A percentile compares a stretch with the other conserved stretches of the same genome.
These are phyloP conservation scores for Gymnocheta viridis DNA, from an alignment of 2,888 invertebrate species.

Conservation along the genomic window DNA sequence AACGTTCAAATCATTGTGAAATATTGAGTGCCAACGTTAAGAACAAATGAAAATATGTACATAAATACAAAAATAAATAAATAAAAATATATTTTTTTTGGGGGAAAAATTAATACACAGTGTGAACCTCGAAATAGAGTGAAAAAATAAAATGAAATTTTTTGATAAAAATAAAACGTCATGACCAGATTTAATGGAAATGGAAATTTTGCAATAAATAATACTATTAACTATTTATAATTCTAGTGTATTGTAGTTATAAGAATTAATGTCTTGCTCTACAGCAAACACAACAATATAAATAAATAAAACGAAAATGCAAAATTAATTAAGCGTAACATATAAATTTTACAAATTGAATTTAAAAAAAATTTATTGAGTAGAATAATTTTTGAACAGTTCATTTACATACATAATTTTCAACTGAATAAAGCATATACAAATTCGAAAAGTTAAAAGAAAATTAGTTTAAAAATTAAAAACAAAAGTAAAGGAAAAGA, in stretches of 20 bases:
- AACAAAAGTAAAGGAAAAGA: conserved; percentile 12
- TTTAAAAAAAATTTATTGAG: neutral
- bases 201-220: conserved; percentile 2
- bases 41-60: conserved; percentile 45
- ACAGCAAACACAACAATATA: no score
- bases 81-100: neutral
- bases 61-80: no score
- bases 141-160: conserved; percentile 3
- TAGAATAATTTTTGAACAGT: no score
- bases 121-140: neutral
- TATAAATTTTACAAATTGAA: conserved; percentile 23
- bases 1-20: conserved; percentile 60
- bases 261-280: no score
- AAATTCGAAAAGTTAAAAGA: neutral
- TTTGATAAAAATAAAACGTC: conserved; percentile 1
- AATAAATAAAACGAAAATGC: neutral
- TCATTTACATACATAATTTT: no score
- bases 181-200: conserved; percentile 25
- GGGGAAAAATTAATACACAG: neutral
- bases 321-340: conserved; percentile 54
- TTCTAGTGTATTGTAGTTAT: no score
- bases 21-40: conserved; percentile 60
- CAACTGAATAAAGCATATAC: neutral
- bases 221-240: no score
- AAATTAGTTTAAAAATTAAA: conserved; percentile 15